Conservation (phyloP, 2,888 invertebrate species). For the Boloria selene region DNA sequence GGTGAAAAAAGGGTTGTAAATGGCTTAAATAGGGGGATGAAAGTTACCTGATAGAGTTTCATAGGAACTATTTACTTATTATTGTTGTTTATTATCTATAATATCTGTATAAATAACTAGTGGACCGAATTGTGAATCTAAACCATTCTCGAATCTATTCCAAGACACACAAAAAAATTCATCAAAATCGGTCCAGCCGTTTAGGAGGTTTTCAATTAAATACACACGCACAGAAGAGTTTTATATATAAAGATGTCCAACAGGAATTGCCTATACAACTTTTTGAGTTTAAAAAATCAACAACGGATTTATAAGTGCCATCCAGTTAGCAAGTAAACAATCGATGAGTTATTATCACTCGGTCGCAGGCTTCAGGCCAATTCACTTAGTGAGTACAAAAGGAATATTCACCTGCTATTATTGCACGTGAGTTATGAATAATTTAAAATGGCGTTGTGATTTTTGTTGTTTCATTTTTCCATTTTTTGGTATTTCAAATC, state of each 20-base stretch:
- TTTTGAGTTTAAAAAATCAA: slow-evolving; percentile 36
- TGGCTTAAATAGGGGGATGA: too few relatives aligned
- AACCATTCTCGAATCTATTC: too few relatives aligned
- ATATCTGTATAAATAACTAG: too few relatives aligned
- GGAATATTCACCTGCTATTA: slow-evolving; percentile 73
- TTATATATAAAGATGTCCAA: slow-evolving; percentile 14
- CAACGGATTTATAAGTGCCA: slow-evolving; percentile 36
- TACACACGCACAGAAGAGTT: too few relatives aligned
- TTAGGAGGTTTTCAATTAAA: too few relatives aligned
- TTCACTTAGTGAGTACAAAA: slow-evolving; percentile 58
- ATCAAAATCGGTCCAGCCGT: too few relatives aligned
- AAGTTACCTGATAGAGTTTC: too few relatives aligned
- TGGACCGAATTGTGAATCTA: too few relatives aligned
- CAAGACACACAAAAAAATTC: too few relatives aligned
- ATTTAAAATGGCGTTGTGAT: slow-evolving; percentile 58
- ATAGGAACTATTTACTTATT: too few relatives aligned
- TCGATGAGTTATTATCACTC: slow-evolving; percentile 79
- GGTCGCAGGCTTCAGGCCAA: slow-evolving; percentile 59
- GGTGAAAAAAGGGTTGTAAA: too few relatives aligned
- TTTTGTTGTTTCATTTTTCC: slow-evolving; percentile 20
- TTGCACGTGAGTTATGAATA: slow-evolving; percentile 67
- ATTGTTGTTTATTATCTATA: too few relatives aligned
- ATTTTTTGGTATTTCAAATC: slow-evolving; percentile 25
- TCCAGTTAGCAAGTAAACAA: slow-evolving; percentile 67
- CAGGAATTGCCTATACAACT: slow-evolving; percentile 26